Base-by-base conservation (phyloP, 2,888 invertebrate genomes). In the Chymomyza amoena region DNA sequence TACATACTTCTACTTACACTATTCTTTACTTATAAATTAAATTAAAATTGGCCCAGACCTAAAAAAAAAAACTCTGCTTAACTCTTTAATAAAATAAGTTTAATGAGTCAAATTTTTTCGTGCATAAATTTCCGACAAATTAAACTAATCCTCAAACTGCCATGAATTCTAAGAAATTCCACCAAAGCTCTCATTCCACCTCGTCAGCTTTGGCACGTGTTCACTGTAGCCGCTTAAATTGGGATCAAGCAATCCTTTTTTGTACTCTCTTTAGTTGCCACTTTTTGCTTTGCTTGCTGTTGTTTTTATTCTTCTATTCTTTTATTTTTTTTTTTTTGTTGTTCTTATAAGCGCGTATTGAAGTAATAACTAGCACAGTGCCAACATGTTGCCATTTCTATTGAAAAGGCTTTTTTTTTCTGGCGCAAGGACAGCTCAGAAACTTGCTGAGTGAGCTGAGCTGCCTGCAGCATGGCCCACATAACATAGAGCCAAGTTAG, bases 381-480 rank as follows among this genome's bases (percentile, higher is more conserved):
- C 66, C 66, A 66, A 66, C 60, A 60, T 60, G 60, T 75, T 72
- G 76, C 70, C 72, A 57, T 66, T 68, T 66, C 64, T 73, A 82
- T 82, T 81, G 87, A 76, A 80, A 83, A 84, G 62, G 76, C 68
- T 61, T 82, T 84, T 87, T 73, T 69, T 73, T 70, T 73, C 70
- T 73, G 61, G 75, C 77, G 71, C 82, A 84, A 77, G 81, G 77
- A 79, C 79, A 75, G 66, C 32, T 32, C 32, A 32, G 32, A 64
- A 32, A 72, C 72, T 61, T 73, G 69, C 13, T 13, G 39, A 13
- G 39, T 45, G 39, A 13, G n/a, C n/a, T n/a, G n/a, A n/a, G 39
- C 39, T 13, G 39, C 39, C 39, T 45, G 39, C 39, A 45, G 39
- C 39, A 45, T 13, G 39, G 39, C 39, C 39, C 39, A 45, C 39